Percentiles rank a stretch among this genome's conserved stretches.
phyloP scores from a whole-genome alignment of 2,797 vertebrate species.

The Eidolon dupreanum region DNA sequence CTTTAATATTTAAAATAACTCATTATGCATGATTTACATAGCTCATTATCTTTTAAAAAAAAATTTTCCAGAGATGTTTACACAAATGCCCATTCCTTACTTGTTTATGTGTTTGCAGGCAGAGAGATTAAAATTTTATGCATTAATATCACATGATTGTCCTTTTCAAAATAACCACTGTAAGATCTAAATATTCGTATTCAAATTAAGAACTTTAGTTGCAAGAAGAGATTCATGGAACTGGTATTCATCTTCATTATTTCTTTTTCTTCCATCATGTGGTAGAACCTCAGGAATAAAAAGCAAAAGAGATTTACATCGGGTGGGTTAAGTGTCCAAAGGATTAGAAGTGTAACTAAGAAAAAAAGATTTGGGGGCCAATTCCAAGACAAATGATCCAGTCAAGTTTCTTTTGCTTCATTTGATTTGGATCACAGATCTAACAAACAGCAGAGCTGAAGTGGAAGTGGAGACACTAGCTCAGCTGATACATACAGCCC shows the following conservation, averaged over 20 bases:
- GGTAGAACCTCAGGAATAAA: background rate
- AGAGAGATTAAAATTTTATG: background rate
- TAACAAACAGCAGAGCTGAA: background rate
- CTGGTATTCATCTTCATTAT: background rate
- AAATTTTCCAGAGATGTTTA: background rate
- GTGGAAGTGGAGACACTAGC: background rate
- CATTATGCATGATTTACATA: background rate
- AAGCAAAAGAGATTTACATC: background rate
- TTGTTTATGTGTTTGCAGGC: background rate
- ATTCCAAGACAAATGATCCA: background rate
- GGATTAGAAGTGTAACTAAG: background rate
- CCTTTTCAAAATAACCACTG: background rate
- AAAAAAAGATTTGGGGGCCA: background rate
- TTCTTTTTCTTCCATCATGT: background rate
- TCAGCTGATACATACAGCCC: background rate
- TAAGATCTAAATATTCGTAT: background rate
- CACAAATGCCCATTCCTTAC: background rate
- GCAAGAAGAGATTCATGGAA: background rate
- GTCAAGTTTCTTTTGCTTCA: background rate
- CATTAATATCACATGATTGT: background rate
- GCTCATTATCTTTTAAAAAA: background rate
- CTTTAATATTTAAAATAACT: background rate
- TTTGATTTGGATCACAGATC: background rate
- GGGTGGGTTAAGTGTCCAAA: background rate
- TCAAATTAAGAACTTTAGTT: background rate